Evolutionary conservation across 2,888 invertebrate species (phyloP).

Genomic region (Drosophila tanythrix): DNA sequence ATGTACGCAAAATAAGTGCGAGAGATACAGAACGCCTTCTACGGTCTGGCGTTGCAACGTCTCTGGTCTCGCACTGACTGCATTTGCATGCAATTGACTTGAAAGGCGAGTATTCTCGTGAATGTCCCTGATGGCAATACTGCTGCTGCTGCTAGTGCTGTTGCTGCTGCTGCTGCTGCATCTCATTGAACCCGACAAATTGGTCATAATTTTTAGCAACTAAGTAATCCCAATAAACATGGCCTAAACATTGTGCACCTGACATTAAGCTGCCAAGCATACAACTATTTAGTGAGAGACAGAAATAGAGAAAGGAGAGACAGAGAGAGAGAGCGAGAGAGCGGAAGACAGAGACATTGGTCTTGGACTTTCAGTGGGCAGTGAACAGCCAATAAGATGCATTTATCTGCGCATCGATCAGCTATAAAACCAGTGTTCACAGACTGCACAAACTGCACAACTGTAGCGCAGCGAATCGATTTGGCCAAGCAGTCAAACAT

Average conservation of each 20-base stretch:
- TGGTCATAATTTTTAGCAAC: slow-evolving; percentile 81
- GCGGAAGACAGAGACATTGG: slow-evolving; percentile 26
- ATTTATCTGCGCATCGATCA: slow-evolving; percentile 78
- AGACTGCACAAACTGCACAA: slow-evolving; percentile 22
- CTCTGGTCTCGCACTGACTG: slow-evolving; percentile 34
- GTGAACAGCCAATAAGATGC: slow-evolving; percentile 68
- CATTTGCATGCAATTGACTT: slow-evolving; percentile 80
- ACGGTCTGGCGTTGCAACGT: slow-evolving; percentile 52
- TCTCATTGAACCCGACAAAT: slow-evolving; percentile 78
- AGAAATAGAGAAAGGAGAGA: slow-evolving; percentile 4
- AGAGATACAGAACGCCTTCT: slow-evolving; percentile 66
- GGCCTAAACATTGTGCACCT: slow-evolving; percentile 74
- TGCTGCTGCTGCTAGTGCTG: slow-evolving; percentile 13
- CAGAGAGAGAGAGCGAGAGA: not conserved
- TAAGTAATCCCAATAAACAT: slow-evolving; percentile 82
- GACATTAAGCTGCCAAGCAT: slow-evolving; percentile 77
- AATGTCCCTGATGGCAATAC: slow-evolving; percentile 30
- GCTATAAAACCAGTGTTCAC: slow-evolving; percentile 33
- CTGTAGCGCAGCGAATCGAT: slow-evolving; percentile 65
- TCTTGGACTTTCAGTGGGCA: slow-evolving; percentile 48
- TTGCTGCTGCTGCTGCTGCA: slow-evolving; percentile 38
- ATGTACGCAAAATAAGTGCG: slow-evolving; percentile 80
- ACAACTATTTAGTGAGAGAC: slow-evolving; percentile 17
- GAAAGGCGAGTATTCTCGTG: slow-evolving; percentile 57
- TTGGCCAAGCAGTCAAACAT: slow-evolving; percentile 64